Percentiles rank a stretch among this genome's conserved stretches.
phyloP scores from a whole-genome alignment of 2,888 invertebrate species.

The Ennomos erosarius region DNA sequence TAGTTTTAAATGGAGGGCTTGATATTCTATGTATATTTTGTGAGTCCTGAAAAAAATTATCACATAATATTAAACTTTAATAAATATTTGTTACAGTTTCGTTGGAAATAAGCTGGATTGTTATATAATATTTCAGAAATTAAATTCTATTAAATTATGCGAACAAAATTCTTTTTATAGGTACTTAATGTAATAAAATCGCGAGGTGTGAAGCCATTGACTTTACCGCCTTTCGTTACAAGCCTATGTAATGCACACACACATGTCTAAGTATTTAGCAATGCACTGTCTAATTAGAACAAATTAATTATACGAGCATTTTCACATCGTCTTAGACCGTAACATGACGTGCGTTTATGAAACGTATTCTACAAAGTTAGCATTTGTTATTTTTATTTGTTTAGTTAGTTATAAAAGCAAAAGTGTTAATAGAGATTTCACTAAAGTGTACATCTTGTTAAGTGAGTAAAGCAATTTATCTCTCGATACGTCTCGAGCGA shows the following conservation, averaged over 20 bases:
- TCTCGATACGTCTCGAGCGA: constrained; percentile 51
- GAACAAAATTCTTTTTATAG: neutral
- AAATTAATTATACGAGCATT: constrained; percentile 64
- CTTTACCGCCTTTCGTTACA: constrained; percentile 21
- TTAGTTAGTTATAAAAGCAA: constrained; percentile 32
- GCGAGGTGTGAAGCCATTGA: constrained; percentile 14
- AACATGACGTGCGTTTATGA: constrained; percentile 57
- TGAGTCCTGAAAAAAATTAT: too few species aligned
- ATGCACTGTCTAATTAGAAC: constrained; percentile 50
- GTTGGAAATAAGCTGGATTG: too few species aligned
- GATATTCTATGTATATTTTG: too few species aligned
- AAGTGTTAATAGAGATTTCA: constrained; percentile 26
- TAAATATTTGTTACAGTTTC: too few species aligned
- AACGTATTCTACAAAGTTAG: constrained; percentile 25
- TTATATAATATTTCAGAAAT: neutral
- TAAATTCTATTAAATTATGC: neutral
- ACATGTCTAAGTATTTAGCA: constrained; percentile 32
- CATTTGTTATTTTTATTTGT: constrained; percentile 29
- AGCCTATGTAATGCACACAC: constrained; percentile 15
- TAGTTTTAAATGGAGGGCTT: too few species aligned
- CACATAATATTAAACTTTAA: too few species aligned
- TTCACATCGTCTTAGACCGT: constrained; percentile 65
- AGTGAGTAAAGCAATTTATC: constrained; percentile 47
- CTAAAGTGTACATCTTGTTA: constrained; percentile 24
- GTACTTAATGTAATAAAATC: constrained; percentile 6